Evolutionary conservation across 2,888 invertebrate genomes (phyloP).

Genomic region (Metacarcinus magister): DNA sequence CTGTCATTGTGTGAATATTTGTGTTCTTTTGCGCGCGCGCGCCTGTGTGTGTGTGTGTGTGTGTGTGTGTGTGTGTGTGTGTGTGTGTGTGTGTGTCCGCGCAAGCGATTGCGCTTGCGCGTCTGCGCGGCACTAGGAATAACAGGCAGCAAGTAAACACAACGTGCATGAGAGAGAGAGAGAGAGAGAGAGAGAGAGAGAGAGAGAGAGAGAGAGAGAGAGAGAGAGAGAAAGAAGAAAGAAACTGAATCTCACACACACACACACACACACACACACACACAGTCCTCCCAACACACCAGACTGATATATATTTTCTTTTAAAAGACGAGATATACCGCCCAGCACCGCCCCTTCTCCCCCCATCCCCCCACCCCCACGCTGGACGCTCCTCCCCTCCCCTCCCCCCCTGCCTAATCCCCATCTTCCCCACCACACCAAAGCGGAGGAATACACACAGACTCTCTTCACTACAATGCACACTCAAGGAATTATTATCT

Average conservation of each 20-base stretch:
- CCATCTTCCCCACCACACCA: background rate
- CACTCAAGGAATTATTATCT: background rate
- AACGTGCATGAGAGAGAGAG: too few relatives aligned
- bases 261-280: slow-evolving; percentile 45
- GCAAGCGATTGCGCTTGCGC: too few relatives aligned
- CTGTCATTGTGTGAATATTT: too few relatives aligned
- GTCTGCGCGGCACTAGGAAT: too few relatives aligned
- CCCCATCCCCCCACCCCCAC: background rate
- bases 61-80: too few relatives aligned
- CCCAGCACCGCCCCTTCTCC: slow-evolving; percentile 1
- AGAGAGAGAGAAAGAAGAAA: too few relatives aligned
- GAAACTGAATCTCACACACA: background rate
- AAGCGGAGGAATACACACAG: background rate
- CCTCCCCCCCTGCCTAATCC: background rate
- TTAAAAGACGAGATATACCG: slow-evolving; percentile 39
- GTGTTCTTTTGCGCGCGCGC: too few relatives aligned
- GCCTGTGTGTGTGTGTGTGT: too few relatives aligned
- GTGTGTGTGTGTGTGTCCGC: too few relatives aligned
- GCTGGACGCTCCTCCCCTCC: slow-evolving; percentile 19
- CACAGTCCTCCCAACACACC: background rate
- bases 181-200: too few relatives aligned
- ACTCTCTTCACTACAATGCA: background rate
- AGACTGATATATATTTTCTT: slow-evolving; percentile 37
- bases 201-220: too few relatives aligned
- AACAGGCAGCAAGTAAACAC: too few relatives aligned